Evolutionary conservation across 2,888 invertebrate genomes (phyloP).

Genomic region (Drosophila mulleri): DNA sequence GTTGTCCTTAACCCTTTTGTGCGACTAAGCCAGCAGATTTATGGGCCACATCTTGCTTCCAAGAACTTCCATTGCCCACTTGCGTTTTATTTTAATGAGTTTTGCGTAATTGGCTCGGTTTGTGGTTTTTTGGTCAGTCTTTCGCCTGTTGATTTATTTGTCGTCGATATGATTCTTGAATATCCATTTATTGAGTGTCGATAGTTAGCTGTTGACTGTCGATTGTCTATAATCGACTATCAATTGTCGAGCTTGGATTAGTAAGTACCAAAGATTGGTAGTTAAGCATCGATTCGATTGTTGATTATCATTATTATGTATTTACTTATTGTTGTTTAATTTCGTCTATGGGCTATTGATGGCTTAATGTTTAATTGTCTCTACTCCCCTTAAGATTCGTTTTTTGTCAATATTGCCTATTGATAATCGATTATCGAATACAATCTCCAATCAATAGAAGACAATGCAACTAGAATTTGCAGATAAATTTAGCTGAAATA

Average conservation of each 20-base stretch:
- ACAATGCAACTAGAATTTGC: too few species aligned
- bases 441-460: too few species aligned
- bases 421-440: too few species aligned
- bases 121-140: conserved; percentile 5
- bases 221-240: background rate
- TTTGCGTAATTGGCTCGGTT: conserved; percentile 56
- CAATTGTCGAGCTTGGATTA: background rate
- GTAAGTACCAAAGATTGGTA: background rate
- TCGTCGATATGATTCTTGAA: conserved; percentile 7
- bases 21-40: conserved; percentile 47
- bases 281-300: background rate
- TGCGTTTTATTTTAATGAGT: conserved; percentile 59
- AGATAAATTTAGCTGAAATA: too few species aligned
- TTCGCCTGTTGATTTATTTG: conserved; percentile 41
- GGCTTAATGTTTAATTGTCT: background rate
- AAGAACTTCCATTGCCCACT: conserved; percentile 47
- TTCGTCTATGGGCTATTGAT: background rate
- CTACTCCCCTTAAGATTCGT: too few species aligned
- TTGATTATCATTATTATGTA: background rate
- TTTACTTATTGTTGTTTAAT: background rate
- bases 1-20: conserved; percentile 40
- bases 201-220: background rate
- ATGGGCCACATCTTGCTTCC: conserved; percentile 57
- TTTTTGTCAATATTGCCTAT: too few species aligned
- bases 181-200: conserved; percentile 22